Evolutionary conservation across 2,113 vertebrate species (phyloP).

Genomic region (Etia nguti): DNA sequence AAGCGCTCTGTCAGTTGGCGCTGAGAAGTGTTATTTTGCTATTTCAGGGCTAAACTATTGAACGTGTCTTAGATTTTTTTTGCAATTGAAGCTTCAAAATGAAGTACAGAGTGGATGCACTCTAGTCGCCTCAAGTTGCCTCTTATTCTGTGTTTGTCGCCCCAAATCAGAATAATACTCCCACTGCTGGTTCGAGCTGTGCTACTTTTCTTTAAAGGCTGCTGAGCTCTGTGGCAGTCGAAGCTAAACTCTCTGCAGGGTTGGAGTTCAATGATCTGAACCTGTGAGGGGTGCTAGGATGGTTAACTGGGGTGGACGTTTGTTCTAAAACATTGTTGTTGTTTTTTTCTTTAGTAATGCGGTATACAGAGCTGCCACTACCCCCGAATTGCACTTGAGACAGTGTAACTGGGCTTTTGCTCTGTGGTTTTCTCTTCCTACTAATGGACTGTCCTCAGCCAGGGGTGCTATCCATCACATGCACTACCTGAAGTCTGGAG

Average conservation of each 20-base stretch:
- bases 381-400: constrained; percentile 46
- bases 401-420: constrained; percentile 46
- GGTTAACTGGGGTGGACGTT: constrained; percentile 43
- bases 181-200: not conserved
- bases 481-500: constrained; percentile 77
- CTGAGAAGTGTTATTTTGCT: constrained; percentile 41
- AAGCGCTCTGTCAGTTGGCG: constrained; percentile 45
- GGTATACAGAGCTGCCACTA: constrained; percentile 37
- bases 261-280: constrained; percentile 12
- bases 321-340: constrained; percentile 37
- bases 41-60: constrained; percentile 30
- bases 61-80: constrained; percentile 22
- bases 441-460: constrained; percentile 69
- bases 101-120: constrained; percentile 20
- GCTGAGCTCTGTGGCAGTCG: not conserved
- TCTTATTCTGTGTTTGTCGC: constrained; percentile 27
- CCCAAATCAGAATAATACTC: constrained; percentile 22
- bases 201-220: not conserved
- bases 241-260: constrained; percentile 3
- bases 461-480: constrained; percentile 80
- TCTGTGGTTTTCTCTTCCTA: constrained; percentile 59
- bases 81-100: constrained; percentile 45
- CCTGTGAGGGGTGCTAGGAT: not conserved
- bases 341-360: constrained; percentile 20
- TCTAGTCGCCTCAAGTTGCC: constrained; percentile 6